Evolutionary conservation across 2,113 vertebrate species (phyloP).

Genomic region (Oreochromis tanganicae): DNA sequence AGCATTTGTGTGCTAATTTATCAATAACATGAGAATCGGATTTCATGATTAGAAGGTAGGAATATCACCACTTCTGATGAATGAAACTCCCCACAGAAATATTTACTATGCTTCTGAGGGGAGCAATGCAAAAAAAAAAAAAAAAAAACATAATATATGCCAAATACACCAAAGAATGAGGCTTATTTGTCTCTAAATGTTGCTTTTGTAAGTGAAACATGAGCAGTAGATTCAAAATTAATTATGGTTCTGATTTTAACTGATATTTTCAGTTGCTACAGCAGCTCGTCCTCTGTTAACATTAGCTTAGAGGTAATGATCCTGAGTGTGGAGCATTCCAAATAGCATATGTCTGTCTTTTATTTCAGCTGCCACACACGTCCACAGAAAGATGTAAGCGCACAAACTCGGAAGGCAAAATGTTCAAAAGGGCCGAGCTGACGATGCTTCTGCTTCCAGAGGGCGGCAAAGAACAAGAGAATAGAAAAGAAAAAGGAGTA

Average conservation of each 20-base stretch:
- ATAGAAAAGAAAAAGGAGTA: background rate
- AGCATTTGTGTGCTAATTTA: background rate
- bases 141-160: background rate
- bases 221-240: background rate
- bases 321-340: background rate
- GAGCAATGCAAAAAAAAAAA: accelerated
- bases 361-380: background rate
- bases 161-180: background rate
- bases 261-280: background rate
- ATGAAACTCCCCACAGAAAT: background rate
- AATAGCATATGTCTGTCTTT: background rate
- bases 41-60: slow-evolving; percentile 8
- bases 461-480: background rate
- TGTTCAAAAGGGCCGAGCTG: background rate
- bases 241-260: slow-evolving; percentile 2
- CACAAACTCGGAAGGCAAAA: background rate
- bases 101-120: background rate
- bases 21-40: background rate
- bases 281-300: background rate
- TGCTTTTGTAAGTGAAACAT: background rate
- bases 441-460: background rate
- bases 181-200: background rate
- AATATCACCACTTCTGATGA: background rate
- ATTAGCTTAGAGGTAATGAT: background rate
- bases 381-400: background rate